Base-by-base conservation (phyloP, 2,888 invertebrate genomes). In the Raillietiella orientalis region DNA sequence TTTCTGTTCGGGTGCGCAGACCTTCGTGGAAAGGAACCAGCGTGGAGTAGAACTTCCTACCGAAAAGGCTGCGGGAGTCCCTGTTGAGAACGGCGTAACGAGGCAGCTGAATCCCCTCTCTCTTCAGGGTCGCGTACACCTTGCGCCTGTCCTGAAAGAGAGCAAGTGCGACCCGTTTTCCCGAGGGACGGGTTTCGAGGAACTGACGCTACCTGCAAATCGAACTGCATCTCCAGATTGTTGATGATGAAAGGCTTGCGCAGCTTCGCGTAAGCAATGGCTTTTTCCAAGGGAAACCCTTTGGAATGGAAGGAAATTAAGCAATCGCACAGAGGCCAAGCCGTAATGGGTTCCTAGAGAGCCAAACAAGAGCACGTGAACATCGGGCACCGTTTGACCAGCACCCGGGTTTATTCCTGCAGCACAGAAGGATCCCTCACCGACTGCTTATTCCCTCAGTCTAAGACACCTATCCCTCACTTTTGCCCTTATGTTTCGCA, bases 311-410 rank as follows among this genome's bases (percentile, higher is more conserved):
- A 93, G 28, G 90, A 87, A 39, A 99, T 79, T 24, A 99, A 58
- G 44, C 90, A 93, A 51, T 99, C 93, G 43, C 87, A 87, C 27
- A 70, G 55, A 2, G 93, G 93, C 96, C 96, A 99, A 42, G 84
- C 70, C 44, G 93, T 90, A 12, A 96, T 79, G 2, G 84, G 69
- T 49, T 77, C 66, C 66, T 75, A 47, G 30, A 47, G 43, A 17
- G 24, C 11, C 24, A 28, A 29, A n/a, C 23, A 21, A 11, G 13
- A n/a, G n/a, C n/a, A n/a, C n/a, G n/a, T n/a, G n/a, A n/a, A n/a
- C n/a, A n/a, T n/a, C n/a, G n/a, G n/a, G n/a, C n/a, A n/a, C n/a
- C n/a, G n/a, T n/a, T n/a, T n/a, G n/a, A n/a, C n/a, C n/a, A n/a
- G n/a, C n/a, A n/a, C n/a, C n/a, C n/a, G n/a, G n/a, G n/a, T n/a